A percentile compares a stretch with the other conserved stretches of the same genome.
These are phyloP conservation scores for Bombus impatiens DNA, from an alignment of 1,140 invertebrate species.

Conservation along the genomic window DNA sequence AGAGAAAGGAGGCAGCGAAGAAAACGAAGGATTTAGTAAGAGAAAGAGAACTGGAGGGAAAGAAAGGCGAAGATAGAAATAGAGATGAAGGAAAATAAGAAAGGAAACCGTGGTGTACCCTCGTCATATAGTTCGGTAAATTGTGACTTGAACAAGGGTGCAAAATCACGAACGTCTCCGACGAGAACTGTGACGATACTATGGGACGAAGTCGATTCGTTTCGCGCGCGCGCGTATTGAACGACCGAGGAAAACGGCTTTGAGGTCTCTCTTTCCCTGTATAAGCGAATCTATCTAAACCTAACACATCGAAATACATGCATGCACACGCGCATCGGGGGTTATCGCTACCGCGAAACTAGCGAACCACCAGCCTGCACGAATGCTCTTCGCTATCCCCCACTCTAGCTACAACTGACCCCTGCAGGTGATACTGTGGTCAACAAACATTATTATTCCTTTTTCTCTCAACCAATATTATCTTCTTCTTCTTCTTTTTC, in stretches of 20 bases:
- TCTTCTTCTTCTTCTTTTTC: neutral
- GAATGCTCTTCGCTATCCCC: slow-evolving; percentile 33
- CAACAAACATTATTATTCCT: neutral
- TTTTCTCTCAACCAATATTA: neutral
- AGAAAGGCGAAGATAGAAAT: slow-evolving; percentile 13
- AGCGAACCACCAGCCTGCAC: slow-evolving; percentile 39
- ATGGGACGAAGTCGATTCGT: slow-evolving; percentile 74
- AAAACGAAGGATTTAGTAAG: neutral
- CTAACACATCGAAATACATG: slow-evolving; percentile 10
- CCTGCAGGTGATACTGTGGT: slow-evolving; percentile 38
- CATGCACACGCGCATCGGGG: slow-evolving; percentile 31
- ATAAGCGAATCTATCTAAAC: slow-evolving; percentile 29
- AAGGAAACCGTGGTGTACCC: slow-evolving; percentile 58
- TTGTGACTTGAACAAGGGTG: slow-evolving; percentile 64
- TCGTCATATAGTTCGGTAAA: slow-evolving; percentile 65
- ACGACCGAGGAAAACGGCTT: slow-evolving; percentile 63
- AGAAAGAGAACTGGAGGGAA: neutral
- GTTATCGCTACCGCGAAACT: slow-evolving; percentile 47
- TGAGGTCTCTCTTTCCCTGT: slow-evolving; percentile 25
- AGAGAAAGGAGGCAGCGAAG: neutral
- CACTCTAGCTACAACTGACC: slow-evolving; percentile 4
- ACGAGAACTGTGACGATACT: slow-evolving; percentile 81
- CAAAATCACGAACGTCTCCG: slow-evolving; percentile 80
- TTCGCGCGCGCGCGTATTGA: slow-evolving; percentile 81
- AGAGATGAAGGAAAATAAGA: slow-evolving; percentile 43